A percentile compares a stretch with the other conserved stretches of the same genome.
phyloP scores from a whole-genome alignment of 2,888 invertebrate genomes.

The Neuroscelio doddi region DNA sequence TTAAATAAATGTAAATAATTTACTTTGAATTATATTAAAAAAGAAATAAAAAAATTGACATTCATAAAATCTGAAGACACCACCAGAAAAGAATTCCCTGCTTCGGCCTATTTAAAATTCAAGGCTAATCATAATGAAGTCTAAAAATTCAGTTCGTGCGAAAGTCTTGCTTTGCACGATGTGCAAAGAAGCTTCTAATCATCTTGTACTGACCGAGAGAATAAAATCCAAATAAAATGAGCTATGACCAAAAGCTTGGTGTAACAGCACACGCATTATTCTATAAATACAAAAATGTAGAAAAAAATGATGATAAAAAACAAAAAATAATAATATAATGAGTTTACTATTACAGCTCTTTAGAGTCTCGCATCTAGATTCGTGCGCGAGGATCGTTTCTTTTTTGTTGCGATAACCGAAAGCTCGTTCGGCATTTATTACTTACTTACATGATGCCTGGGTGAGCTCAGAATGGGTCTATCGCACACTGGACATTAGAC shows the following conservation, averaged over 20 bases:
- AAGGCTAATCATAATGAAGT: too few relatives aligned
- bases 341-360: neutral
- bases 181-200: neutral
- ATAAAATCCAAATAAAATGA: neutral
- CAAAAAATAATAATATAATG: too few relatives aligned
- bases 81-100: too few relatives aligned
- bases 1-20: too few relatives aligned
- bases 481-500: slow-evolving; percentile 67
- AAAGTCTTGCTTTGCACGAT: slow-evolving; percentile 6
- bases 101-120: too few relatives aligned
- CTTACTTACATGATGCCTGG: slow-evolving; percentile 66
- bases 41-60: too few relatives aligned
- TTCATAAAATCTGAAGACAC: too few relatives aligned
- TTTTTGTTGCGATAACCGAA: slow-evolving; percentile 10
- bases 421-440: slow-evolving; percentile 29
- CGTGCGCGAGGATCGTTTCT: neutral
- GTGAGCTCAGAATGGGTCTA: slow-evolving; percentile 69
- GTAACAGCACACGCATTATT: slow-evolving; percentile 7
- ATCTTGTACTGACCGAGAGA: neutral
- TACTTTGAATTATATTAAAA: too few relatives aligned
- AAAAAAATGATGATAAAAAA: slow-evolving; percentile 1
- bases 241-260: slow-evolving; percentile 3
- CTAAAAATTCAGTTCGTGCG: slow-evolving; percentile 1
- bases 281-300: slow-evolving; percentile 6
- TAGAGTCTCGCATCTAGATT: neutral